Base-by-base conservation (phyloP, 2,888 invertebrate genomes). In the Dryomyza anilis region DNA sequence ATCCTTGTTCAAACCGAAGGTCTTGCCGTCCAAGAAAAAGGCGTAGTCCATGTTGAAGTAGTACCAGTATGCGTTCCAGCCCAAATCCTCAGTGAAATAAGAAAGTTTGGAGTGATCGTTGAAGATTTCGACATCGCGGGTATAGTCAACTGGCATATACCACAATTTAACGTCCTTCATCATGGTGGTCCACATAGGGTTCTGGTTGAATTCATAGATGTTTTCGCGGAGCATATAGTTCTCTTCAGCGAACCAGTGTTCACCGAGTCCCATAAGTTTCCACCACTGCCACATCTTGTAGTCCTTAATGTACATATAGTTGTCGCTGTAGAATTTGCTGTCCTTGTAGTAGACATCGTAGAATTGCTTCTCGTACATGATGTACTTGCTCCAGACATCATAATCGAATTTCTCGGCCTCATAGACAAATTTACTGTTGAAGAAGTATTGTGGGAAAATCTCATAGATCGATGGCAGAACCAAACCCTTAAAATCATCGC, bases 51-150 rank as follows among this genome's bases (percentile, higher is more conserved):
- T 78, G 70, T 87, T 86, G 69, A 83, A 78, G 76, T 88, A 86
- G 80, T 88, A 89, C 83, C 90, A 89, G 76, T 86, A 87, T 25
- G 87, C 74, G 79, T 90, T 92, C 57, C 91, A 83, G 63, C 86
- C 88, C 63, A 89, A 83, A 78, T 93, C 93, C 75, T 92, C 90
- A 16, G 89, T 89, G 84, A 88, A 92, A 83, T 93, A 93, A 30
- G 86, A 83, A 50, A 93, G 71, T 12, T 85, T 81, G 63, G 86
- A 85, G 67, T 90, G 89, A 2, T 85, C 82, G 74, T 86, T 84
- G 69, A 84, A 76, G 58, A 86, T 81, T 71, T 75, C 65, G 57
- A 80, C 68, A 46, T 79, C 78, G 85, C 85, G 85, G 12, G 89
- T 88, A 73, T 87, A 86, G 81, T 91, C 91, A 72, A 87, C 86